Conservation (phyloP, 2,797 vertebrate species). For the Tympanoctomys barrerae region DNA sequence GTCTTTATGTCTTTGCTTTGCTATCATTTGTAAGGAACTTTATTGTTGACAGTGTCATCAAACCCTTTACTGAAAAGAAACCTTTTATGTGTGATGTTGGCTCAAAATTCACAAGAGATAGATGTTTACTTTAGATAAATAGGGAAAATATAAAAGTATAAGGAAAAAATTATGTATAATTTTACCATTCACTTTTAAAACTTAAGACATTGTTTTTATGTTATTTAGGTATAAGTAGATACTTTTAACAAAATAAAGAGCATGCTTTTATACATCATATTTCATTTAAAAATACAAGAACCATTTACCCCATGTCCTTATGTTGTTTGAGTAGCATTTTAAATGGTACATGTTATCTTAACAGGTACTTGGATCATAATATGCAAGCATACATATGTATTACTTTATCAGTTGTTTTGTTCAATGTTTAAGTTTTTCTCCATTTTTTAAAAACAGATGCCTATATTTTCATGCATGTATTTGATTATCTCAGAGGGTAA, state of each 20-base stretch:
- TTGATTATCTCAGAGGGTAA: not conserved
- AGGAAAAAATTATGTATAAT: not conserved
- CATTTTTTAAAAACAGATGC: not conserved
- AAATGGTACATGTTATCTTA: not conserved
- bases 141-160: not conserved
- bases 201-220: not conserved
- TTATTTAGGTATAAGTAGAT: not conserved
- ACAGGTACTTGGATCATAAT: not conserved
- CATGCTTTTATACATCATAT: not conserved
- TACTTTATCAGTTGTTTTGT: not conserved
- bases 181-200: constrained; percentile 8
- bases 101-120: not conserved
- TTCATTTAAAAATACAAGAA: not conserved
- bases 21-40: not conserved
- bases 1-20: constrained; percentile 57
- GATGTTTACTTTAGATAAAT: not conserved
- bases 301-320: not conserved
- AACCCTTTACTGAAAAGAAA: not conserved
- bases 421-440: not conserved
- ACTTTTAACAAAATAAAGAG: not conserved
- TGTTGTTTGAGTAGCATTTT: not conserved
- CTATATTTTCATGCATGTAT: not conserved
- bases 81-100: not conserved
- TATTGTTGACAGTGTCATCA: not conserved
- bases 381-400: not conserved